Base-by-base conservation (phyloP, 2,113 vertebrate species). In the Hemichromis elongatus region DNA sequence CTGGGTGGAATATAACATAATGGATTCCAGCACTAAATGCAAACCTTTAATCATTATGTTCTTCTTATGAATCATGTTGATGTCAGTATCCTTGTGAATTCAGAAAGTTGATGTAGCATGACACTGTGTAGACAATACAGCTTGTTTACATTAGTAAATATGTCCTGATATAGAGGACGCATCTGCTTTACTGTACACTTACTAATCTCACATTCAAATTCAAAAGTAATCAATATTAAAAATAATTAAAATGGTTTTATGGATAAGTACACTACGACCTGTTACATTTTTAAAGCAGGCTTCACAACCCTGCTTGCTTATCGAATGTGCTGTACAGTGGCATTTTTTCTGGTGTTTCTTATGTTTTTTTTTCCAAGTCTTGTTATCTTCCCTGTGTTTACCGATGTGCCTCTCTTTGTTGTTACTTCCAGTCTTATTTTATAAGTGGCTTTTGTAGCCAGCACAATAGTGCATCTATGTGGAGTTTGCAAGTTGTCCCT, bases 1-100 rank as follows among this genome's bases (percentile, higher is more conserved):
- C 68, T 83, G 86, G 88, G 78, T 56, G 77, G 80, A 89, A 84
- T 73, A 26, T 47, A 40, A 88, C 63, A 21, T 30, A 45, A 70
- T 6, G 18, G 88, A 89, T 84, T 86, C 88, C 4, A 47, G 68
- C 77, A 52, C 8, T 47, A n/a, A 75, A 42, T 7, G 14, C 66
- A 84, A 61, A 66, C 35, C 18, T 77, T 24, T 28, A 13, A 77
- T 77, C 50, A 47, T 19, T 21, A 12, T 24, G 8, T 45, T 33
- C n/a, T 63, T 83, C 1, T 52, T 11, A 13, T 33, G 13, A 68
- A 52, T 26, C 5, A 45, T 1, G 7, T 45, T 73, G 21, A 45
- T 73, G 66, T 68, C 37, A 24, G 19, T 68, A 9, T 24, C 66
- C 21, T 45, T 26, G 37, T 26, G 37, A 11, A 70, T 26, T 0